phyloP scores from a whole-genome alignment of 2,797 vertebrate species.

The Chromis chromis region DNA sequence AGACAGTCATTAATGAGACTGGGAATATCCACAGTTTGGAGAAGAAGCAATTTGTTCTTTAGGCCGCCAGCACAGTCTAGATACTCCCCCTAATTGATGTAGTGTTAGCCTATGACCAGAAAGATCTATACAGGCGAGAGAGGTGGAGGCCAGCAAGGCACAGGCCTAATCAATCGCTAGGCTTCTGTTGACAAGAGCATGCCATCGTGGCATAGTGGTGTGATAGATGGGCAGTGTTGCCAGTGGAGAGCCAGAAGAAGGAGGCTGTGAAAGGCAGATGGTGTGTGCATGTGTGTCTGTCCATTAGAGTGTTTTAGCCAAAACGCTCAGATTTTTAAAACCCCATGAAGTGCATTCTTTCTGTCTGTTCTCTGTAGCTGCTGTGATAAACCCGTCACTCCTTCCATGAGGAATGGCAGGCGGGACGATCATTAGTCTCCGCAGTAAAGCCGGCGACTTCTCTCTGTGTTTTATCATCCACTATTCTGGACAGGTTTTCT shows the following conservation, averaged over 20 bases:
- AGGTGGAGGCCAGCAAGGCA: constrained; percentile 68
- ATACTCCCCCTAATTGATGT: constrained; percentile 83
- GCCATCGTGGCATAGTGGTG: constrained; percentile 72
- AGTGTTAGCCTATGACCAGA: constrained; percentile 79
- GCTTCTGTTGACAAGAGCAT: constrained; percentile 78
- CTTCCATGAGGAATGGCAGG: constrained; percentile 79
- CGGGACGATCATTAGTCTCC: constrained; percentile 80
- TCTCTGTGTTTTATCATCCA: constrained; percentile 78
- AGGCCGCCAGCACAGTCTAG: constrained; percentile 72
- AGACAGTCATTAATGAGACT: constrained; percentile 74
- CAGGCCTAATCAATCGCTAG: constrained; percentile 82
- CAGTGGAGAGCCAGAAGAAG: constrained; percentile 61
- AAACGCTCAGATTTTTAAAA: constrained; percentile 74
- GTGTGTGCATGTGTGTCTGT: constrained; percentile 25
- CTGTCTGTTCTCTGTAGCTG: constrained; percentile 74
- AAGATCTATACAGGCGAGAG: constrained; percentile 72
- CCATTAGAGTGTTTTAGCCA: constrained; percentile 53
- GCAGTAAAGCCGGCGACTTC: constrained; percentile 70
- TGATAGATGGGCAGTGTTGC: constrained; percentile 77
- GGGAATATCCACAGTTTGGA: constrained; percentile 66
- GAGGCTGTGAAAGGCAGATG: constrained; percentile 63
- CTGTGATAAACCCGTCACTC: constrained; percentile 84
- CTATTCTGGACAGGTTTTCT: constrained; percentile 77
- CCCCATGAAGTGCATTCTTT: constrained; percentile 77
- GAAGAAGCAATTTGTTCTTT: constrained; percentile 79